A percentile compares a stretch with the other conserved stretches of the same genome.
phyloP scores from a whole-genome alignment of 2,797 vertebrate genomes.

The Peromyscus aztecus region DNA sequence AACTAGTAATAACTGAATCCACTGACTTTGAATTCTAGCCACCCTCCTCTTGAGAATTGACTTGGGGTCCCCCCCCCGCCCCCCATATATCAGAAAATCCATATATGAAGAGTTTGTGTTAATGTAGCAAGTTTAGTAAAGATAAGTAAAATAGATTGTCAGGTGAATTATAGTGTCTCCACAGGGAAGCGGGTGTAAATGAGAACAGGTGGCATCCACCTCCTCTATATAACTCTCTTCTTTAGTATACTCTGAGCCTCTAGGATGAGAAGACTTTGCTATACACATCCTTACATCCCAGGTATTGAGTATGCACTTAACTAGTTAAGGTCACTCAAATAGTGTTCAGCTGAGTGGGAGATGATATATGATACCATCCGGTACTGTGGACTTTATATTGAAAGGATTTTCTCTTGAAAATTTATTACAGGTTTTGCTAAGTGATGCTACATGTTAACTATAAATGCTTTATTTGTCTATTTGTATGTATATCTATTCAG shows the following conservation, averaged over 20 bases:
- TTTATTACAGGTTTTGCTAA: neutral
- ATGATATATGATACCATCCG: neutral
- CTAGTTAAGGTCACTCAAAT: neutral
- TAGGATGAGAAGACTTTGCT: neutral
- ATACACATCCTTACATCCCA: neutral
- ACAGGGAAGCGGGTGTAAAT: neutral
- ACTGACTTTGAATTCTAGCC: constrained; percentile 26
- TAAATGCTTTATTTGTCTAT: neutral
- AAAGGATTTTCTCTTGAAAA: constrained; percentile 58
- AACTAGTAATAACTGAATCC: neutral
- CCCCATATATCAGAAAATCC: constrained; percentile 41
- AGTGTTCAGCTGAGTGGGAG: neutral
- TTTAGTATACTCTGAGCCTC: neutral
- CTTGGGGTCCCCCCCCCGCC: neutral
- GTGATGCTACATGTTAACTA: neutral
- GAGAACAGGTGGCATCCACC: neutral
- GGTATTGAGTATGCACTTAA: too few relatives aligned
- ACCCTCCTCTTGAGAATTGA: neutral
- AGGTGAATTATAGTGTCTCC: neutral
- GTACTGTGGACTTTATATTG: neutral
- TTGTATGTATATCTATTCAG: neutral
- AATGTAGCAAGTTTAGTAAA: constrained; percentile 54
- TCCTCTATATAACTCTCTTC: neutral
- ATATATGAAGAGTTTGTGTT: constrained; percentile 34
- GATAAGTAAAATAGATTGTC: neutral